A percentile compares a stretch with the other conserved stretches of the same genome.
These are phyloP conservation scores for Cyrtodaria siliqua DNA, from an alignment of 2,888 invertebrate species.

Conservation along the genomic window DNA sequence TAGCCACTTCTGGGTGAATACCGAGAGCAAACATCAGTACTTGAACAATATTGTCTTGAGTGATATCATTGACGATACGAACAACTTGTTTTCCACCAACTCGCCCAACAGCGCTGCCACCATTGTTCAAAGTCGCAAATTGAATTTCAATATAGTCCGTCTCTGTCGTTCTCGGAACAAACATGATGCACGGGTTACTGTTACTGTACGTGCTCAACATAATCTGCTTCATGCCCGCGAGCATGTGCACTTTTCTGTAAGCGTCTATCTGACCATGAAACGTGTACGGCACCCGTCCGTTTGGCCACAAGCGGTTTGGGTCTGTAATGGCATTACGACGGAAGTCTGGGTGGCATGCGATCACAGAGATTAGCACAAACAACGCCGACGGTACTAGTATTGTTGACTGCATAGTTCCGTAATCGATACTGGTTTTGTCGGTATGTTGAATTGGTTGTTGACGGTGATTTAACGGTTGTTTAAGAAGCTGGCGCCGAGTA, in stretches of 20 bases:
- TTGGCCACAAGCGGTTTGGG: slow-evolving; percentile 52
- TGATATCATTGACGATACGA: slow-evolving; percentile 42
- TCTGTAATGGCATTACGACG: slow-evolving; percentile 57
- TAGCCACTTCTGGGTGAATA: slow-evolving; percentile 53
- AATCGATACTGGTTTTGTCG: too few relatives aligned
- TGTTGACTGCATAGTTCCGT: too few relatives aligned
- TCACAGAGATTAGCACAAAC: too few relatives aligned
- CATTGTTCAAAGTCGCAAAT: slow-evolving; percentile 25
- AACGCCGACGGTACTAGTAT: too few relatives aligned
- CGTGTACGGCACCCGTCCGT: slow-evolving; percentile 54
- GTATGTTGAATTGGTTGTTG: too few relatives aligned
- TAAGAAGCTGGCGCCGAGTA: too few relatives aligned
- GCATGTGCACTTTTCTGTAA: slow-evolving; percentile 57
- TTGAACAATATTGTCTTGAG: slow-evolving; percentile 57
- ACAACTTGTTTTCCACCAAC: slow-evolving; percentile 53
- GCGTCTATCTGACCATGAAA: slow-evolving; percentile 55
- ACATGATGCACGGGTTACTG: slow-evolving; percentile 49
- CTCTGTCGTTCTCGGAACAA: slow-evolving; percentile 50
- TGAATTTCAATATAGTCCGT: slow-evolving; percentile 57
- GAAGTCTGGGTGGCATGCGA: not conserved
- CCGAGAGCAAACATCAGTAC: slow-evolving; percentile 56
- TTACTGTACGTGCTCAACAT: slow-evolving; percentile 54
- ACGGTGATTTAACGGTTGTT: too few relatives aligned
- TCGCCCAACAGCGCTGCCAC: slow-evolving; percentile 46
- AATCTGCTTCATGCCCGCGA: slow-evolving; percentile 62